A percentile compares a stretch with the other conserved stretches of the same genome.
Evolutionary conservation across 2,888 invertebrate species (phyloP).

Genomic region (Coelinius sp.): DNA sequence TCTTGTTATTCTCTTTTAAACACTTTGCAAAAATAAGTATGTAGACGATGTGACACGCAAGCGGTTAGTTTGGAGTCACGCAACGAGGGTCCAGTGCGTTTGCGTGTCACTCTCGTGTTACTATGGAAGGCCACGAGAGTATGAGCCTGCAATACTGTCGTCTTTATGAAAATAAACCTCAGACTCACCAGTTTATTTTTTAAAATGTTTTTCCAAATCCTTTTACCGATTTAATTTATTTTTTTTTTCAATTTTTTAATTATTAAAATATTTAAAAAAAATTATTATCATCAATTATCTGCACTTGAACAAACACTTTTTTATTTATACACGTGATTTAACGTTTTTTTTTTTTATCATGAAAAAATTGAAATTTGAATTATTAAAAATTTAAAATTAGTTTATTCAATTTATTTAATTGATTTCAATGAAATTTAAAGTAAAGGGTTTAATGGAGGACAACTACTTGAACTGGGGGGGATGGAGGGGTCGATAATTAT

Average conservation of each 20-base stretch:
- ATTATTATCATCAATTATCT: no score
- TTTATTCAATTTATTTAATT: neutral
- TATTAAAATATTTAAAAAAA: no score
- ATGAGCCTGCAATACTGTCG: slow-evolving; percentile 6
- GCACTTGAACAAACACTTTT: no score
- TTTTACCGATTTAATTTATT: no score
- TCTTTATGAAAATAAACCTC: slow-evolving; percentile 8
- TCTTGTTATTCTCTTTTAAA: neutral
- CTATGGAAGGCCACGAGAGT: slow-evolving; percentile 16
- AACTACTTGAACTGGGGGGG: slow-evolving; percentile 27
- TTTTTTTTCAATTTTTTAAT: no score
- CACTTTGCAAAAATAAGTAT: neutral
- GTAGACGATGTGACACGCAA: neutral
- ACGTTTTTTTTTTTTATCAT: no score
- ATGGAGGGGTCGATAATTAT: neutral
- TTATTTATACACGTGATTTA: no score
- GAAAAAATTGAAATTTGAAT: slow-evolving; percentile 54
- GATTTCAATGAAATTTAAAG: neutral
- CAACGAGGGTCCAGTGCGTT: slow-evolving; percentile 26
- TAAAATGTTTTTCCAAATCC: neutral
- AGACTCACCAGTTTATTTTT: slow-evolving; percentile 28
- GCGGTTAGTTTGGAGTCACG: neutral
- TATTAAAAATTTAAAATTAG: neutral
- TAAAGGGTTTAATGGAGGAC: neutral
- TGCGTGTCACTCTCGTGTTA: slow-evolving; percentile 19